Percentiles rank a stretch among this genome's conserved stretches.
Evolutionary conservation across 1,140 invertebrate genomes (phyloP).

Genomic region (Micrasema minimum): DNA sequence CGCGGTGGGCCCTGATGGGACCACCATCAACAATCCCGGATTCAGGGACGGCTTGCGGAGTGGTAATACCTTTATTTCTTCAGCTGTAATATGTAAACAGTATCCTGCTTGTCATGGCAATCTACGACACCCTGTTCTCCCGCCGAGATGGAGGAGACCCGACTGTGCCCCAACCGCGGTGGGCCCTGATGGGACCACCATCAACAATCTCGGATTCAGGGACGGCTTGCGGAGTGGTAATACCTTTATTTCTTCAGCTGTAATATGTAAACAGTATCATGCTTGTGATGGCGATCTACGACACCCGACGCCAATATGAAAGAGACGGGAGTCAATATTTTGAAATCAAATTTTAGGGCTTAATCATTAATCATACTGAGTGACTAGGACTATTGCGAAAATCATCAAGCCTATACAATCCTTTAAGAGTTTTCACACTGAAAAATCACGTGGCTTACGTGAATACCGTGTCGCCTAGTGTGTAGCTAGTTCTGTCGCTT

Average conservation of each 20-base stretch:
- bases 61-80: no score
- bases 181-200: slow-evolving; percentile 75
- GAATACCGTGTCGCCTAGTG: no score
- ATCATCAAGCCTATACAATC: no score
- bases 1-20: slow-evolving; percentile 68
- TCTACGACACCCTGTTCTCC: slow-evolving; percentile 81
- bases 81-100: no score
- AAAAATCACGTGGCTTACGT: no score
- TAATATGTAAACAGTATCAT: slow-evolving; percentile 79
- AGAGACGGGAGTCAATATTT: no score
- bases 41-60: slow-evolving; percentile 76
- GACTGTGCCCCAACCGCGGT: slow-evolving; percentile 71
- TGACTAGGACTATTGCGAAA: no score
- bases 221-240: slow-evolving; percentile 74
- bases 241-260: no score
- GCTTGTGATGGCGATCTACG: slow-evolving; percentile 81
- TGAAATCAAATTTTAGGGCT: no score
- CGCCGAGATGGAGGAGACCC: slow-evolving; percentile 79
- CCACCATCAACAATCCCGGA: slow-evolving; percentile 86
- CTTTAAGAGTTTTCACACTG: no score
- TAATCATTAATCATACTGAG: no score
- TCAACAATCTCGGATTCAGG: slow-evolving; percentile 86
- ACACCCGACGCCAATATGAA: slow-evolving; percentile 73
- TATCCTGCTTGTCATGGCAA: slow-evolving; percentile 76
- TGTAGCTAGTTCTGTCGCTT: no score